Percentiles rank a stretch among this genome's conserved stretches.
Conservation (phyloP, 2,797 vertebrate genomes). For the Euthynnus affinis region DNA sequence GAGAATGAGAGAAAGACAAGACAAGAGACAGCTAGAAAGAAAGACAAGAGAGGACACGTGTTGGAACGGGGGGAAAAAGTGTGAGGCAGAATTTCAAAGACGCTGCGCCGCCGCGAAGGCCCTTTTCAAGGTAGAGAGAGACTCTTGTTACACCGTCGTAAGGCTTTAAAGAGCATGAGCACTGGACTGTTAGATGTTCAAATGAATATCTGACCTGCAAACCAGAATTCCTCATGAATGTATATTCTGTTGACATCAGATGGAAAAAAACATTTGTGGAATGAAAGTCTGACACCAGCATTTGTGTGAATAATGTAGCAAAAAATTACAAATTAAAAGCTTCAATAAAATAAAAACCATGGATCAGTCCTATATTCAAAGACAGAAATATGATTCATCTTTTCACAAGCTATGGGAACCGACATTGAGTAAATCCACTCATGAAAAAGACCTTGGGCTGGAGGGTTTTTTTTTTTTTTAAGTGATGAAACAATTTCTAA, state of each 20-base stretch:
- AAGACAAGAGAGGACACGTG: conserved; percentile 10
- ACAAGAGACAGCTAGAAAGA: conserved; percentile 30
- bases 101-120: neutral
- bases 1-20: conserved; percentile 23
- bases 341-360: neutral
- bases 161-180: conserved; percentile 30
- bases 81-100: conserved; percentile 18
- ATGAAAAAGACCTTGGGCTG: too few relatives aligned
- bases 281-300: neutral
- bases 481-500: too few relatives aligned
- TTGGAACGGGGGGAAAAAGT: conserved; percentile 13
- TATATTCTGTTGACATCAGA: neutral
- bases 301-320: neutral
- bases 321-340: neutral
- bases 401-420: neutral
- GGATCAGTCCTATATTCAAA: neutral
- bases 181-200: neutral
- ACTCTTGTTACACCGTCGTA: neutral
- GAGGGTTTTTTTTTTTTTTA: too few relatives aligned
- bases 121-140: conserved; percentile 11
- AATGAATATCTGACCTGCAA: conserved; percentile 13
- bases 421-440: neutral
- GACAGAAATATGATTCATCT: neutral
- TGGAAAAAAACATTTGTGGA: neutral
- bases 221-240: neutral